Base-by-base conservation (phyloP, 2,888 invertebrate species). In the Spisula subtruncata region DNA sequence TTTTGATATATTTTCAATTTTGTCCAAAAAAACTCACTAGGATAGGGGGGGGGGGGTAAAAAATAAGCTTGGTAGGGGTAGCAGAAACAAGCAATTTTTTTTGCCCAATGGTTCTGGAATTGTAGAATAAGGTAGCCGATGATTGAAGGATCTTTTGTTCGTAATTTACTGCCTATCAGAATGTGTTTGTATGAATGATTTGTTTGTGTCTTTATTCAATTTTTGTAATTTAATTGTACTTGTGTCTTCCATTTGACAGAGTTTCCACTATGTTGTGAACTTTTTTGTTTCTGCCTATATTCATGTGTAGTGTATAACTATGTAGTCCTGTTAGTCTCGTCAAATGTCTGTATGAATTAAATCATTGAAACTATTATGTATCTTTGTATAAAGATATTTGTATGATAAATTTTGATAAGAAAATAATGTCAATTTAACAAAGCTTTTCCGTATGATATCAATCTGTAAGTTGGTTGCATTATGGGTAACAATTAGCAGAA, bases 321-420 rank as follows among this genome's bases (percentile, higher is more conserved):
- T 75, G 75, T 75, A 75, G 75, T 75, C 75, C 29, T 35, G 75
- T 75, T 75, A 75, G 75, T 75, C 35, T 75, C 75, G 35, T 75
- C 75, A 75, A 75, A 18, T 14, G 32, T 75, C 35, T 75, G 8
- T 75, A 75, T 35, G 32, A 32, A 60, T 60, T 18, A 75, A 75
- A 75, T 66, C 20, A 25, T 66, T 66, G 25, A 66, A 66, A 25
- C 60, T 25, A 25, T 66, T 66, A 66, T 66, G 25, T 66, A 66
- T 25, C 60, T 66, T 66, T 66, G n/a, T 66, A n/a, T 25, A 75
- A 75, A 75, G 35, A 75, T 32, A 75, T 75, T 35, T 75, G 75
- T 75, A 75, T 75, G 75, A 75, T 35, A 75, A 75, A 16, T 75
- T 75, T 75, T 75, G 35, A 32, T 35, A 75, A 35, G 75, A 35